Evolutionary conservation across 2,797 vertebrate genomes (phyloP).

Genomic region (Gila robusta): DNA sequence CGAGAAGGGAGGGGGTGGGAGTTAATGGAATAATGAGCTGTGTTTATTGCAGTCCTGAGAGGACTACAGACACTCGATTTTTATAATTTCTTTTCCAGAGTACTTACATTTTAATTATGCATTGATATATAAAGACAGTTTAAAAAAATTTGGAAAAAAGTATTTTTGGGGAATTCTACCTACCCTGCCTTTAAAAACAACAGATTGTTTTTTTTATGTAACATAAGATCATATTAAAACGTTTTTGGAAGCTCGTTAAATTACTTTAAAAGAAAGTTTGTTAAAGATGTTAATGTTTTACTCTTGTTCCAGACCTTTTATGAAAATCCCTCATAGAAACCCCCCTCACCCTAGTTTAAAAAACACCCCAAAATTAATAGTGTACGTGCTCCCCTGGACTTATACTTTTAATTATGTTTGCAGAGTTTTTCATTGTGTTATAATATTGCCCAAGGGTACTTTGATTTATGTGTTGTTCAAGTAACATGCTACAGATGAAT

Average conservation of each 20-base stretch:
- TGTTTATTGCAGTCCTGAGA: no score
- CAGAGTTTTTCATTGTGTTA: conserved; percentile 6
- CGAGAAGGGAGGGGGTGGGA: no score
- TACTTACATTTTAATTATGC: no score
- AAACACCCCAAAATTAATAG: no score
- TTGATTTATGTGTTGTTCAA: conserved; percentile 4
- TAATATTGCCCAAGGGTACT: not conserved
- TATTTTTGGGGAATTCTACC: no score
- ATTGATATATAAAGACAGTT: no score
- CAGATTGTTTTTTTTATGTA: not conserved
- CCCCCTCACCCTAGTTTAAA: no score
- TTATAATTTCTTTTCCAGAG: no score
- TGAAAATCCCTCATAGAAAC: not conserved
- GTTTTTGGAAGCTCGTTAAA: not conserved
- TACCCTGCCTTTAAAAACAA: no score
- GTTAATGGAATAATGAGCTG: no score
- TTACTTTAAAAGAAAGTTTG: not conserved
- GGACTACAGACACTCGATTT: no score
- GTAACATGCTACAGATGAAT: not conserved
- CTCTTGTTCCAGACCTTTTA: not conserved
- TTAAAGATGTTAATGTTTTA: not conserved
- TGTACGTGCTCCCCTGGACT: not conserved
- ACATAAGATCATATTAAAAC: not conserved
- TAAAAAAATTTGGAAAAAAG: no score
- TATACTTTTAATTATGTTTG: conserved; percentile 25